Percentiles rank a stretch among this genome's conserved stretches.
These are phyloP conservation scores for Eptesicus fuscus DNA, from an alignment of 2,113 vertebrate species.

Conservation along the genomic window DNA sequence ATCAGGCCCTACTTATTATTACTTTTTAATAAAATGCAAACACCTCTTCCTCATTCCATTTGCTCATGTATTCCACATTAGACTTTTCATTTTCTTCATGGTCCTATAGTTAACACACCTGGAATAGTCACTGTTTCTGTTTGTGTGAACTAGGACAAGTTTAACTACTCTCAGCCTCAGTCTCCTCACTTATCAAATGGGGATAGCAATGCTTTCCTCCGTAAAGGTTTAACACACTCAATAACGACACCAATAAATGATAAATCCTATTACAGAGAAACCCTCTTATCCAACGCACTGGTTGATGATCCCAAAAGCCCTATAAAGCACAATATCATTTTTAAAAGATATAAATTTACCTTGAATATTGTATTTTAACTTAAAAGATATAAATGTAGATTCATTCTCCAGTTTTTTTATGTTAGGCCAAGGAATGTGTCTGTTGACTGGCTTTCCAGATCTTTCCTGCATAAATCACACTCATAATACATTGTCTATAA, in stretches of 20 bases:
- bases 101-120: not conserved
- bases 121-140: not conserved
- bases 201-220: not conserved
- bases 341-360: slow-evolving; percentile 53
- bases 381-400: slow-evolving; percentile 57
- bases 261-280: slow-evolving; percentile 45
- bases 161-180: not conserved
- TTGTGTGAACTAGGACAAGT: not conserved
- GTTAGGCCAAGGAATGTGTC: slow-evolving; percentile 37
- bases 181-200: slow-evolving; percentile 35
- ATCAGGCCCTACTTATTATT: not conserved
- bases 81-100: not conserved
- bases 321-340: slow-evolving; percentile 31
- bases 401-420: slow-evolving; percentile 37
- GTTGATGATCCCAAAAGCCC: slow-evolving; percentile 40
- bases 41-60: not conserved
- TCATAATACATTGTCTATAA: slow-evolving; percentile 31
- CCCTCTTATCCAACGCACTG: not conserved
- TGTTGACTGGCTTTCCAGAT: slow-evolving; percentile 56
- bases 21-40: slow-evolving; percentile 14
- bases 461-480: slow-evolving; percentile 58
- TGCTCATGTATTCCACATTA: not conserved
- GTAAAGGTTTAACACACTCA: slow-evolving; percentile 30
- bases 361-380: slow-evolving; percentile 61
- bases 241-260: slow-evolving; percentile 18